Evolutionary conservation across 2,888 invertebrate genomes (phyloP), one percentile per base, ranked within the genome.

Genomic region (Diaphora mendica): DNA sequence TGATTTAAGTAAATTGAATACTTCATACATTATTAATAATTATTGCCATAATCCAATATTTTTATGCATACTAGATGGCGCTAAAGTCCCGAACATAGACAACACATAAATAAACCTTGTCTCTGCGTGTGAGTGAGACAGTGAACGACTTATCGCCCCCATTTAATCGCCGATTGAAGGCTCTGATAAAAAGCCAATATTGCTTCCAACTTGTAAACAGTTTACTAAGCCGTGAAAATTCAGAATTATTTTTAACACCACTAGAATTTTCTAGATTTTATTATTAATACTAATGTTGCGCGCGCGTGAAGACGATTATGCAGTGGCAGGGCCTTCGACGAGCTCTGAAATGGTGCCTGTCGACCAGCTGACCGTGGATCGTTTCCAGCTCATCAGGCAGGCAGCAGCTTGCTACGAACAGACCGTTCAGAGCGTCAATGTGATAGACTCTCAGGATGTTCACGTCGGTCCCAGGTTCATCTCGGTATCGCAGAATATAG

Each of bases 401-500:
- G 62, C 62, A 17, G 8, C 62, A 30, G 62, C 62, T 30, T 62
- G 62, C 62, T 62, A 62, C 15, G 62, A 62, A 62, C 62, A 62
- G 17, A 62, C 30, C 17, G 4, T 30, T 62, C 17, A 62, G 13
- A 44, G 9, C 2, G 13, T 67, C 11, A 67, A 48, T 20, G 48
- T 67, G 23, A 33, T 48, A 20, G 33, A 48, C 0, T 67, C 48
- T 1, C 33, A 44, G 30, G 48, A 67, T 48, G 48, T 67, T 30
- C 67, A 67, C 17, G 33, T 67, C 33, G 67, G 67, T 13, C 67
- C 67, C 9, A 33, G 23, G 20, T 33, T 48, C 30, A 48, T 67
- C 23, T 67, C 67, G 9, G 48, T 67, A 4, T 30, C 48, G 67
- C 67, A 67, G 33, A 67, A 67, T 33, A 30, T 67, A 11, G 48